phyloP scores from a whole-genome alignment of 2,888 invertebrate genomes.

The Amiota mariae region DNA sequence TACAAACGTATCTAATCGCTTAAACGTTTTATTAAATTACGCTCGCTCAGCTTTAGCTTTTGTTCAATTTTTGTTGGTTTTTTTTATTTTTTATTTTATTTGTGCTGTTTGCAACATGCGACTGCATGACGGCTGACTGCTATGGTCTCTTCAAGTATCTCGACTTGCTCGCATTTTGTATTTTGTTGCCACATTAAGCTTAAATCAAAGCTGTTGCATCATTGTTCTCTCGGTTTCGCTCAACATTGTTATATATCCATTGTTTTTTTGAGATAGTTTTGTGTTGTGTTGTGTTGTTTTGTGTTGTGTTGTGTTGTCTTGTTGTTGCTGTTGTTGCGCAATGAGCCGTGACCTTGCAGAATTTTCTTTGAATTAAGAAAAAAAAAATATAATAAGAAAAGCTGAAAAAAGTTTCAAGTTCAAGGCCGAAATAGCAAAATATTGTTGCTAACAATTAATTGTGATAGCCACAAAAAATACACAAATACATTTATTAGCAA shows the following conservation, averaged over 20 bases:
- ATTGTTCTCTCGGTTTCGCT: conserved; percentile 45
- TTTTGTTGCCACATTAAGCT: conserved; percentile 44
- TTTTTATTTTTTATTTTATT: conserved; percentile 19
- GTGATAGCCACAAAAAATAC: too few species aligned
- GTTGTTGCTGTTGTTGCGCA: conserved; percentile 21
- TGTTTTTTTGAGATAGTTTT: conserved; percentile 43
- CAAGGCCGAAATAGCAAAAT: conserved; percentile 52
- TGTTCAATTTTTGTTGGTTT: conserved; percentile 31
- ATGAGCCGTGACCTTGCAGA: conserved; percentile 57
- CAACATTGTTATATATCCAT: conserved; percentile 24
- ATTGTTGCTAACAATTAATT: not conserved
- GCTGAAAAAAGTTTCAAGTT: conserved; percentile 45
- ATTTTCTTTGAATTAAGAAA: not conserved
- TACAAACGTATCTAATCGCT: conserved; percentile 69
- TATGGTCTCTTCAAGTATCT: conserved; percentile 33
- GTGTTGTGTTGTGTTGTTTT: conserved; percentile 42
- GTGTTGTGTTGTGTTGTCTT: too few species aligned
- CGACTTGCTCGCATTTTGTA: conserved; percentile 23
- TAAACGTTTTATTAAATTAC: conserved; percentile 72
- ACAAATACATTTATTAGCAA: too few species aligned
- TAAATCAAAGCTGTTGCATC: conserved; percentile 64
- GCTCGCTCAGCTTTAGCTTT: conserved; percentile 57
- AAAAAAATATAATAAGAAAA: too few species aligned
- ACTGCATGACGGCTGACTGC: conserved; percentile 33
- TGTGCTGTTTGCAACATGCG: conserved; percentile 17